Evolutionary conservation across 2,888 invertebrate species (phyloP), one percentile per base, ranked within the genome.

Genomic region (Silvanus unidentatus): DNA sequence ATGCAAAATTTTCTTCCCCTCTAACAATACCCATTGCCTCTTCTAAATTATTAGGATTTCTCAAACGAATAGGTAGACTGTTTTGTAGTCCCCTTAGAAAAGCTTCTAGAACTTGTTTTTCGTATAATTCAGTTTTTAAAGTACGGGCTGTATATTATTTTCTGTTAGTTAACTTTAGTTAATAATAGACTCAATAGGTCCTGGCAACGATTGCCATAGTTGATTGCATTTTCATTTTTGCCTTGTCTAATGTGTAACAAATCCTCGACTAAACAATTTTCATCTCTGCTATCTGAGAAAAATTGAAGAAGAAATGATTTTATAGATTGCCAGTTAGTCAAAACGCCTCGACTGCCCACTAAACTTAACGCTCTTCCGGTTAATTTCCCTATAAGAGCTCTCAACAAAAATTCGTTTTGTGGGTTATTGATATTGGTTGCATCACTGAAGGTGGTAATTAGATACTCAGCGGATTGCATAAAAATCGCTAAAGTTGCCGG

Each of bases 1-100:
- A 37, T n/a, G 37, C 3, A 12, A 37, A 37, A 37, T 37, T 37
- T 37, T 37, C 37, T 37, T 37, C 37, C 15, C 15, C 5, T 37
- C 2, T 37, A 37, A 37, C 37, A 16, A 6, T 15, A 12, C 37
- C 14, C 15, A 37, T 15, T 15, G 37, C 37, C 15, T 37, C 15
- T 13, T 37, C 37, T 37, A 37, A 37, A 37, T 37, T 37, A 15
- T 4, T 5, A 6, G 37, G 37, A 15, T 37, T 37, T 37, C 37
- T 37, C 15, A 37, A 37, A 11, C 37, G 9, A 37, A 37, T 37
- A 4, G 37, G 15, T 16, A 37, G 15, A 37, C n/a, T 37, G 8
- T 37, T 37, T 15, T 37, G 37, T 13, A 37, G 15, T 6, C 37
- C 37, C 2, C 37, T 3, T 37, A 37, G 15, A 37, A 15, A 37